Evolutionary conservation across 2,888 invertebrate species (phyloP).

Genomic region (Clostera curtula): DNA sequence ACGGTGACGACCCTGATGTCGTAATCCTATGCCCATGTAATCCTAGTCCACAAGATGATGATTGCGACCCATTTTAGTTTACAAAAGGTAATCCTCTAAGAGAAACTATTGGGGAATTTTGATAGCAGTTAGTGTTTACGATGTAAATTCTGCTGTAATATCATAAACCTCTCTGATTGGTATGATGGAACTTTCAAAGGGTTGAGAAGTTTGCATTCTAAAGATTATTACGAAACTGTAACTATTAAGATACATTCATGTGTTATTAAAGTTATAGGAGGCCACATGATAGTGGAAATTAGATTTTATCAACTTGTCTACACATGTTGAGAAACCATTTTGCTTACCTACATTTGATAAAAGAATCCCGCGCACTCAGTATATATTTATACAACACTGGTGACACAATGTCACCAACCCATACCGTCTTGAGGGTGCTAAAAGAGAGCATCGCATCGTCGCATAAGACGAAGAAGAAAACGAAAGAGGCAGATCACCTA

Average conservation of each 20-base stretch:
- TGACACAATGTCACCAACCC: too few species aligned
- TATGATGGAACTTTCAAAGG: constrained; percentile 49
- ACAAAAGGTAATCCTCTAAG: constrained; percentile 73
- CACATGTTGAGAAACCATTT: too few species aligned
- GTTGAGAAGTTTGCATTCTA: constrained; percentile 31
- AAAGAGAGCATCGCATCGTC: too few species aligned
- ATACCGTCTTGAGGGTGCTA: too few species aligned
- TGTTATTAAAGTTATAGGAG: too few species aligned
- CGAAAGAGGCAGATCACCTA: too few species aligned
- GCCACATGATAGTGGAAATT: too few species aligned
- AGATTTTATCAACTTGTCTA: too few species aligned
- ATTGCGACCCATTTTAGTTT: constrained; percentile 72
- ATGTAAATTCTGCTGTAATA: constrained; percentile 70
- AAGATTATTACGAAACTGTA: constrained; percentile 21
- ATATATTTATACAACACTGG: too few species aligned
- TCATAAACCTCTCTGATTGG: constrained; percentile 72
- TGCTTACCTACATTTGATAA: too few species aligned
- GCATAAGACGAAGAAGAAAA: too few species aligned
- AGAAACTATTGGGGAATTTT: constrained; percentile 65
- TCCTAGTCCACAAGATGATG: constrained; percentile 68
- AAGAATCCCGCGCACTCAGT: too few species aligned
- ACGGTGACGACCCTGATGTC: constrained; percentile 15
- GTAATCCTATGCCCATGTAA: constrained; percentile 50
- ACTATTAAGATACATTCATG: constrained; percentile 11
- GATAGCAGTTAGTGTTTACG: constrained; percentile 66